Base-by-base conservation (phyloP, 2,113 vertebrate genomes). In the Macquaria australasica region DNA sequence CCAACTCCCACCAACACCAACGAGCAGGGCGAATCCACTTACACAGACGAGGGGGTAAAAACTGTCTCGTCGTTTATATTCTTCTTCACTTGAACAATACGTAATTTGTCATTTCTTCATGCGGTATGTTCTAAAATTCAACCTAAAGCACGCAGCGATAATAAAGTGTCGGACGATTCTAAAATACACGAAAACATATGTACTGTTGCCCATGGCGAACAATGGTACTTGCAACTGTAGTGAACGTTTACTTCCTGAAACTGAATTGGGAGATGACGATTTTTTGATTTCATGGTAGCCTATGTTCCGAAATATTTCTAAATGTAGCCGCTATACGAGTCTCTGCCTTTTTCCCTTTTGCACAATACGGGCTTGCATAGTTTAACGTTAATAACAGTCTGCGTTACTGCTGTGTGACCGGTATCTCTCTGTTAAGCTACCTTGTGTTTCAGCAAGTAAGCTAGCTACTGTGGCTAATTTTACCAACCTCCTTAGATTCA, bases 211-310 rank as follows among this genome's bases (percentile, higher is more conserved):
- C 16, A 20, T 18, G 15, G 14, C 23, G 6, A 58, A 28, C 7
- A 88, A 73, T 94, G 93, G 93, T 93, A 86, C 84, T n/a, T n/a
- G 10, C 92, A 9, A n/a, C n/a, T 51, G 63, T 58, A 0, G 34
- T 84, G 79, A 92, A 82, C 53, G 73, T 81, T 62, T 73, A 94
- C 93, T 94, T 94, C 93, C 94, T 90, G 92, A 82, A 90, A 87
- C 82, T 87, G 81, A 88, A 88, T 73, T 80, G 73, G 87, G 79
- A 82, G 74, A 86, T 86, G 88, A 70, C 85, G 87, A 77, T 88
- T 75, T 80, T 93, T 90, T 91, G 74, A 85, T 87, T 89, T 86
- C 74, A 79, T 89, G 66, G 62, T 89, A 86, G 20, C 31, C 8
- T 80, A 21, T 78, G 12, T 77, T 78, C 5, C 63, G 9, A 43